These are phyloP conservation scores for Eulithis prunata DNA, from an alignment of 2,888 invertebrate genomes.

Conservation along the genomic window DNA sequence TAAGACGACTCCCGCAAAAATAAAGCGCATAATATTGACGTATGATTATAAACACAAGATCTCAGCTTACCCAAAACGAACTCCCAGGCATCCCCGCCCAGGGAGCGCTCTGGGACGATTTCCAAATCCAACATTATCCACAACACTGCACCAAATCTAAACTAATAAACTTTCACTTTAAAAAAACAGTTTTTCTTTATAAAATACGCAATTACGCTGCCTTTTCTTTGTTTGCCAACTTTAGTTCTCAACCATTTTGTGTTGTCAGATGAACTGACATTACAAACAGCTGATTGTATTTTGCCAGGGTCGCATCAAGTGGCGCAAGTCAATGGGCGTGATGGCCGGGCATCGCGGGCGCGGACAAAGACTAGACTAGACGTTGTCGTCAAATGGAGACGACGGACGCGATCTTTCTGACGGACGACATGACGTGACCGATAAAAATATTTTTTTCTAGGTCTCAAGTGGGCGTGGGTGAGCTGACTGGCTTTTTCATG, in stretches of 20 bases:
- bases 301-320: slow-evolving; percentile 66
- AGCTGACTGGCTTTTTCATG: too few relatives aligned
- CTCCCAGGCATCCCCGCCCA: slow-evolving; percentile 99
- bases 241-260: slow-evolving; percentile 85
- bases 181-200: slow-evolving; percentile 67
- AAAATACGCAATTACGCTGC: slow-evolving; percentile 78
- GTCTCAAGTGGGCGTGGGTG: too few relatives aligned
- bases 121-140: slow-evolving; percentile 96
- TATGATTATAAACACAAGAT: slow-evolving; percentile 53
- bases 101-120: slow-evolving; percentile 96
- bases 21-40: slow-evolving; percentile 83
- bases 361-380: too few relatives aligned
- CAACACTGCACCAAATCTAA: slow-evolving; percentile 93
- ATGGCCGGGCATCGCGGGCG: too few relatives aligned
- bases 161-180: slow-evolving; percentile 77
- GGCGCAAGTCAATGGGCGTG: too few relatives aligned
- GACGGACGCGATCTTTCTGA: too few relatives aligned
- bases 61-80: slow-evolving; percentile 94
- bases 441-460: too few relatives aligned
- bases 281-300: slow-evolving; percentile 85
- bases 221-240: slow-evolving; percentile 85
- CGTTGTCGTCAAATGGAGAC: too few relatives aligned
- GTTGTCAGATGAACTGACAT: slow-evolving; percentile 84
- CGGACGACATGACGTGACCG: too few relatives aligned
- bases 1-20: slow-evolving; percentile 72